Conservation (phyloP, 2,113 vertebrate genomes). For the Psephotus haematonotus region DNA sequence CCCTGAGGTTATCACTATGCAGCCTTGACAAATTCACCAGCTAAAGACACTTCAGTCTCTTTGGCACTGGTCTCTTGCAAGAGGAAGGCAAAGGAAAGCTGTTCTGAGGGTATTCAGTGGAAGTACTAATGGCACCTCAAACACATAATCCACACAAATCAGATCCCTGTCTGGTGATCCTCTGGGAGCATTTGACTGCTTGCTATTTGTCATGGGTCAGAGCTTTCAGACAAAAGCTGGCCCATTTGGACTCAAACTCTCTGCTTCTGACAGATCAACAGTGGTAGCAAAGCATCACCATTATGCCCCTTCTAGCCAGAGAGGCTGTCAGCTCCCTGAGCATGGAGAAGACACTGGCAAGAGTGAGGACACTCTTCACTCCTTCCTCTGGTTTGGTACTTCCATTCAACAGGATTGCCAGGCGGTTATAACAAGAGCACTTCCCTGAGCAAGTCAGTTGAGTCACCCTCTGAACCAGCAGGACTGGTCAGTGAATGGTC, state of each 20-base stretch:
- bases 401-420: neutral
- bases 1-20: neutral
- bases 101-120: neutral
- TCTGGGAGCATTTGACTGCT: neutral
- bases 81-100: neutral
- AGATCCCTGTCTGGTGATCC: neutral
- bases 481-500: neutral
- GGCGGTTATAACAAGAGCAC: neutral
- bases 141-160: neutral
- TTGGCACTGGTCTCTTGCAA: neutral
- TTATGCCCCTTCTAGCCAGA: fast-evolving
- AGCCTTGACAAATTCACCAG: neutral
- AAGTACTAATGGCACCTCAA: neutral
- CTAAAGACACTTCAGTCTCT: neutral
- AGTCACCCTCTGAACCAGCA: neutral
- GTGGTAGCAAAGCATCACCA: neutral
- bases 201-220: neutral
- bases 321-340: fast-evolving
- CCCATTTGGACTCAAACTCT: neutral
- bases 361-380: neutral
- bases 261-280: too few species aligned
- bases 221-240: neutral
- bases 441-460: neutral
- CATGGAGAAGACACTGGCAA: neutral
- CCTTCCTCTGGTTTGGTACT: neutral